A percentile compares a stretch with the other conserved stretches of the same genome.
phyloP scores from a whole-genome alignment of 2,888 invertebrate species.

The Lacanobia wlatinum region DNA sequence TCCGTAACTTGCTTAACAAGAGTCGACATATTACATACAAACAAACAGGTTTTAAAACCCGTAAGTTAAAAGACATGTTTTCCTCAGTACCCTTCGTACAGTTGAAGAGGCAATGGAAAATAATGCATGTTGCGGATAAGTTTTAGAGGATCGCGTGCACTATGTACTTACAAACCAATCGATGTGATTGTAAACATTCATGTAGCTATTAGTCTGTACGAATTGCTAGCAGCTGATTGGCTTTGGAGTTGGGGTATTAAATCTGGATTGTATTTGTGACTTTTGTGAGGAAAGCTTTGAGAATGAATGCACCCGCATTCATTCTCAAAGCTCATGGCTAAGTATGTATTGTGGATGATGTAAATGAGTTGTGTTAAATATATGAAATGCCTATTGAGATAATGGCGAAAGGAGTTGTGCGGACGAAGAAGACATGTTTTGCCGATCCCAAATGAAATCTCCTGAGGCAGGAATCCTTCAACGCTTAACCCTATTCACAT shows the following conservation, averaged over 20 bases:
- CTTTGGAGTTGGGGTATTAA: neutral
- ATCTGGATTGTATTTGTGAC: neutral
- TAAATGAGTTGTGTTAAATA: neutral
- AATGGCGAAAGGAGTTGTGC: too few species aligned
- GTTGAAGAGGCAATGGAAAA: constrained; percentile 25
- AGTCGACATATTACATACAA: neutral
- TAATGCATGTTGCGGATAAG: constrained; percentile 45
- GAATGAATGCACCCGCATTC: too few species aligned
- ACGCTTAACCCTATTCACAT: too few species aligned
- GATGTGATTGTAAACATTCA: constrained; percentile 53
- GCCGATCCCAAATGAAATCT: too few species aligned
- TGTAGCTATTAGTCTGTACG: constrained; percentile 29
- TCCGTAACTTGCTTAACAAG: neutral
- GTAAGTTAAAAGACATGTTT: constrained; percentile 1
- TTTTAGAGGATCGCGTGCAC: constrained; percentile 59
- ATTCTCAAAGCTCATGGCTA: too few species aligned
- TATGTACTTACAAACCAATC: constrained; percentile 24
- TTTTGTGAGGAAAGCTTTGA: neutral
- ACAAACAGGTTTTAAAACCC: constrained; percentile 11
- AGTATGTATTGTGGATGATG: too few species aligned
- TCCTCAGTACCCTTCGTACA: constrained; percentile 11
- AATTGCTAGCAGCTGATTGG: constrained; percentile 32
- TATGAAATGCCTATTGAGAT: neutral
- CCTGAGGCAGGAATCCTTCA: too few species aligned
- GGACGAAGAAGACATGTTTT: too few species aligned